These are phyloP conservation scores for Connochaetes taurinus DNA, from an alignment of 2,113 vertebrate species.

Conservation along the genomic window DNA sequence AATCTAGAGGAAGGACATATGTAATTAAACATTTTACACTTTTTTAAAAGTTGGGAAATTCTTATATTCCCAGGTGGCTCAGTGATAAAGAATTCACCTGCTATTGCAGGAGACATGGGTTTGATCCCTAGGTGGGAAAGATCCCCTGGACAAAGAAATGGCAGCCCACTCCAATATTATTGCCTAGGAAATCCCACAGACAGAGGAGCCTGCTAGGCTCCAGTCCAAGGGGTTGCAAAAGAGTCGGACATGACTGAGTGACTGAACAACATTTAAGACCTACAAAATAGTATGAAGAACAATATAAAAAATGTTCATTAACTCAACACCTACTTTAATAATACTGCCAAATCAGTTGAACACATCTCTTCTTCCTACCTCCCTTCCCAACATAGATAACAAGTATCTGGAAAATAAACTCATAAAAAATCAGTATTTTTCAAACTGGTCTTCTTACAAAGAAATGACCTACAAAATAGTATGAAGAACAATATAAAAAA, in stretches of 20 bases:
- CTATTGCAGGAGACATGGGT: background rate
- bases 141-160: background rate
- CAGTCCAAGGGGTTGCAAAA: background rate
- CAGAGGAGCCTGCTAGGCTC: background rate
- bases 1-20: background rate
- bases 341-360: background rate
- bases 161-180: background rate
- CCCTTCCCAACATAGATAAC: background rate
- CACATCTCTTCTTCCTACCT: background rate
- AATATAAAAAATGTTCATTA: background rate
- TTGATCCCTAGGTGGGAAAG: background rate
- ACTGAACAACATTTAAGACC: conserved; percentile 5
- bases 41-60: background rate
- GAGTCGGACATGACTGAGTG: background rate
- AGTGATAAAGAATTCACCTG: background rate
- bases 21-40: background rate
- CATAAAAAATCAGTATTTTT: background rate
- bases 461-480: background rate
- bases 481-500: background rate
- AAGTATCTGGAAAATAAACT: background rate
- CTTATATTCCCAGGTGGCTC: background rate
- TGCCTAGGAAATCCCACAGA: background rate
- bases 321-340: background rate
- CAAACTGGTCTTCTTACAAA: background rate
- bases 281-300: background rate